Evolutionary conservation across 1,140 invertebrate genomes (phyloP).

Genomic region (Augochlora pura): DNA sequence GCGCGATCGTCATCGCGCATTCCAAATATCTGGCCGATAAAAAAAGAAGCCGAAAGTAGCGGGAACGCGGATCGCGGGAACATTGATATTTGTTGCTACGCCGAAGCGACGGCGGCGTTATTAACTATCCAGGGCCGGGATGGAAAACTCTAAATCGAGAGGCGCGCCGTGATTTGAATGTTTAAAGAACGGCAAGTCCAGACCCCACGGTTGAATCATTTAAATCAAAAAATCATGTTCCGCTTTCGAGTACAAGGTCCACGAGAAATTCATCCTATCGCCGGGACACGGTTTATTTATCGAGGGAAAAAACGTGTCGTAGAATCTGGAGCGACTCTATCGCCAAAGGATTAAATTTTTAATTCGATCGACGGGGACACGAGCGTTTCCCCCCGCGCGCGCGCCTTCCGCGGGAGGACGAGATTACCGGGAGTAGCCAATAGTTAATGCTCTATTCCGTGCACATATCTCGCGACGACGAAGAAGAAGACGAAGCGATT

Average conservation of each 20-base stretch:
- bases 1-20: no score
- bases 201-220: background rate
- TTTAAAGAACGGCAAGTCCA: background rate
- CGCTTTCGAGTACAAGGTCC: background rate
- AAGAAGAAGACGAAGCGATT: constrained; percentile 8
- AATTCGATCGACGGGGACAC: background rate
- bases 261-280: background rate
- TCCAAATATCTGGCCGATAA: no score
- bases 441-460: constrained; percentile 18
- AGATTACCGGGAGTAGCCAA: background rate
- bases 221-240: no score
- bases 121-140: background rate
- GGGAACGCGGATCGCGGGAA: no score
- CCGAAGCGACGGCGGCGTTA: background rate
- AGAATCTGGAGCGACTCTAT: background rate
- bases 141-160: background rate
- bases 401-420: background rate
- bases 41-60: no score
- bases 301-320: background rate
- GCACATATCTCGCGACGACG: background rate
- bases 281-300: background rate
- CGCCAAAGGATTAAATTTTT: constrained; percentile 15
- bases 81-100: background rate
- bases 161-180: background rate
- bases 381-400: background rate